Base-by-base conservation (phyloP, 2,113 vertebrate genomes). In the Chaenocephalus aceratus region DNA sequence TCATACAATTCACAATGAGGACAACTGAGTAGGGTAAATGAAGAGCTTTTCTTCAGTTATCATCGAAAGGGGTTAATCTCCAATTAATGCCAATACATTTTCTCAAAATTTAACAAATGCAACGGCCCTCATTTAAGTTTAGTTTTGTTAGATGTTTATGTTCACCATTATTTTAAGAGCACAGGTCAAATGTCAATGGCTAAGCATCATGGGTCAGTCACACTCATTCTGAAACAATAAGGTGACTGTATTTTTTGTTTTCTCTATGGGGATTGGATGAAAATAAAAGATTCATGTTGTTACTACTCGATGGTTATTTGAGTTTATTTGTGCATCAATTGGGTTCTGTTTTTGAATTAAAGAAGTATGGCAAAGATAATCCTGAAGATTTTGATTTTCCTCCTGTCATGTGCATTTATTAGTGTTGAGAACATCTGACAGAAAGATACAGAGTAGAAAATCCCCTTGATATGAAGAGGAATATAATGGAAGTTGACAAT, bases 401-500 rank as follows among this genome's bases (percentile, higher is more conserved):
- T 82, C 16, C 52, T 61, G 52, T 30, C 15, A 11, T 78, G 13
- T 83, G 46, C 36, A 45, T 70, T 15, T 48, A 63, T 63, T 61
- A 65, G 36, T 5, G 34, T 53, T 45, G 45, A 73, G 65, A 44
- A 30, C 7, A 16, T 26, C 69, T 62, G 69, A 75, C 41, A 36
- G 57, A 56, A 74, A 46, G 62, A 74, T 71, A 70, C 63, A 18
- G 41, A 1, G 1, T 30, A 65, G 36, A 41, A 41, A 6, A 68
- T 59, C 58, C 54, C 41, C n/a, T 72, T 76, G 46, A 76, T 82
- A 16, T 45, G 52, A 57, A 53, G 41, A 0, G 15, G 21, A 78
- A 68, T 66, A 56, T 79, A 75, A 80, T 53, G 18, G 48, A 60
- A 62, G 4, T 2, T 77, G 66, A 73, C 75, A 80, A 41, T 70